These are phyloP conservation scores for Cerastis rubricosa DNA, from an alignment of 2,888 invertebrate genomes.

Conservation along the genomic window DNA sequence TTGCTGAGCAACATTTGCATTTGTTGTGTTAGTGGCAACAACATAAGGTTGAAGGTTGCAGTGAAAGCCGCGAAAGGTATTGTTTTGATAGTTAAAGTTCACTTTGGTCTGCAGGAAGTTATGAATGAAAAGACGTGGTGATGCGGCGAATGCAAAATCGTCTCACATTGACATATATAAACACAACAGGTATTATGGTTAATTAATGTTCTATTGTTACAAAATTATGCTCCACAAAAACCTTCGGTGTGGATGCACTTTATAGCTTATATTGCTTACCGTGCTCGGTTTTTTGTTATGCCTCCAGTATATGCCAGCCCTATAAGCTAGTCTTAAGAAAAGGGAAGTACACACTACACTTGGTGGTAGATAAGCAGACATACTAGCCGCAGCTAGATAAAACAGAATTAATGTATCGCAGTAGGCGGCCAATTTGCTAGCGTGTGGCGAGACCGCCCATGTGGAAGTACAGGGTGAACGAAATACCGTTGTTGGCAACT, in stretches of 20 bases:
- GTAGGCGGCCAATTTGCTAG: conserved; percentile 50
- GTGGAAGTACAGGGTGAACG: conserved; percentile 14
- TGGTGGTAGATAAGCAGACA: conserved; percentile 20
- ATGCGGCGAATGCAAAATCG: too few relatives aligned
- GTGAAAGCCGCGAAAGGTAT: too few relatives aligned
- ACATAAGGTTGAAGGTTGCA: too few relatives aligned
- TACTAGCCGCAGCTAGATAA: conserved; percentile 47
- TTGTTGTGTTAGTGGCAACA: too few relatives aligned
- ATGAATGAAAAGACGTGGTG: too few relatives aligned
- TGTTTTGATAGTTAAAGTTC: too few relatives aligned
- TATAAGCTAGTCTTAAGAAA: neutral
- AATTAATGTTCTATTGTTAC: neutral
- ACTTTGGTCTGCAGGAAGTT: too few relatives aligned
- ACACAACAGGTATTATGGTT: too few relatives aligned
- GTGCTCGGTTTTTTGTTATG: neutral
- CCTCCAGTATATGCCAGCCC: neutral
- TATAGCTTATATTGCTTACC: neutral
- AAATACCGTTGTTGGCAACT: conserved; percentile 11
- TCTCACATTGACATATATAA: too few relatives aligned
- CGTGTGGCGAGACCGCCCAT: conserved; percentile 39
- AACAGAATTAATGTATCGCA: conserved; percentile 47
- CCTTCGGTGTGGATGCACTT: neutral
- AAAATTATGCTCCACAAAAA: neutral
- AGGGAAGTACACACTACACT: conserved; percentile 22
- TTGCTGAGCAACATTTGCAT: too few relatives aligned